A percentile compares a stretch with the other conserved stretches of the same genome.
These are phyloP conservation scores for Dendroctonus valens DNA, from an alignment of 1,140 invertebrate species.

Conservation along the genomic window DNA sequence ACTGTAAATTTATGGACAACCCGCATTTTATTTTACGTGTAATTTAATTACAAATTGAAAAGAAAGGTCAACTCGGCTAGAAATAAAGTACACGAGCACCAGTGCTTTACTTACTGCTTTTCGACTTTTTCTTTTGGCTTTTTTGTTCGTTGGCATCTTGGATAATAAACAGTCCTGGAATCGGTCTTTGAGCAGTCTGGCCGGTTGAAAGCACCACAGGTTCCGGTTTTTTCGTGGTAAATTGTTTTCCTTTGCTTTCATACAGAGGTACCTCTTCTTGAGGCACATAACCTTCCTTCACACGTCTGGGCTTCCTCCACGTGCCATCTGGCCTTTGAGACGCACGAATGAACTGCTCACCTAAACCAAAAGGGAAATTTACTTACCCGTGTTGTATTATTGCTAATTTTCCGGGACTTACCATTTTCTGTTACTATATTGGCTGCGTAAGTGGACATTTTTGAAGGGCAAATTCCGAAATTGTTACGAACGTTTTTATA, in stretches of 20 bases:
- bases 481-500: neutral
- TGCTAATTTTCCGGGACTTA: slow-evolving; percentile 17
- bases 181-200: slow-evolving; percentile 58
- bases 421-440: slow-evolving; percentile 35
- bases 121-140: slow-evolving; percentile 59
- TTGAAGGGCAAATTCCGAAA: neutral
- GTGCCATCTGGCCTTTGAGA: slow-evolving; percentile 96
- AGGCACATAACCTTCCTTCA: slow-evolving; percentile 97
- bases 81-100: neutral
- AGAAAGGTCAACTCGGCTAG: too few relatives aligned
- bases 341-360: slow-evolving; percentile 86
- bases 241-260: slow-evolving; percentile 95
- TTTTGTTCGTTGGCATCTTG: slow-evolving; percentile 62
- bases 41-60: too few relatives aligned
- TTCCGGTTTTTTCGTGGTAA: slow-evolving; percentile 64
- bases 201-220: slow-evolving; percentile 68
- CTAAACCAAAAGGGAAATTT: slow-evolving; percentile 49
- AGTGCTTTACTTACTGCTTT: slow-evolving; percentile 37
- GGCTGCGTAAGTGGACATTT: slow-evolving; percentile 28
- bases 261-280: slow-evolving; percentile 97
- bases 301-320: slow-evolving; percentile 91
- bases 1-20: too few relatives aligned
- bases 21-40: too few relatives aligned
- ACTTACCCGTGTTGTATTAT: neutral
- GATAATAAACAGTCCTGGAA: slow-evolving; percentile 61